Percentiles rank a stretch among this genome's conserved stretches.
These are phyloP conservation scores for Apamea crenata DNA, from an alignment of 2,888 invertebrate species.

Conservation along the genomic window DNA sequence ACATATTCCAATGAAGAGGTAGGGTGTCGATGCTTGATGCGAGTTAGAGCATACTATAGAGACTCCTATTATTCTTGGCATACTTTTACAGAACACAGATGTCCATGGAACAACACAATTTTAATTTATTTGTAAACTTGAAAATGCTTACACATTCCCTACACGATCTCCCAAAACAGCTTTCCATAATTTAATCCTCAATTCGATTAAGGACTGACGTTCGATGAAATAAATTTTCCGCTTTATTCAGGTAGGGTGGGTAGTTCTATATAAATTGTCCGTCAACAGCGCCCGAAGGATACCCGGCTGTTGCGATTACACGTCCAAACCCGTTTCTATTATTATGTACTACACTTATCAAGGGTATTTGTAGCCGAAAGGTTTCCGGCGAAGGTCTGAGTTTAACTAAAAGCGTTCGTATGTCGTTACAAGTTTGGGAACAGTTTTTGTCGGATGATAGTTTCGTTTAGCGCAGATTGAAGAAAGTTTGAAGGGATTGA, in stretches of 20 bases:
- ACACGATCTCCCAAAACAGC: slow-evolving; percentile 12
- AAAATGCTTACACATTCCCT: slow-evolving; percentile 8
- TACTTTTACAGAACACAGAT: neutral
- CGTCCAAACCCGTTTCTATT: slow-evolving; percentile 41
- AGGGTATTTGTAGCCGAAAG: slow-evolving; percentile 41
- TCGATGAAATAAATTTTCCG: slow-evolving; percentile 52
- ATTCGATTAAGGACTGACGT: slow-evolving; percentile 48
- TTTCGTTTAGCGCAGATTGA: slow-evolving; percentile 39
- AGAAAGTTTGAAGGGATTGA: slow-evolving; percentile 25
- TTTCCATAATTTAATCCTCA: slow-evolving; percentile 41
- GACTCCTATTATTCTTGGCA: neutral
- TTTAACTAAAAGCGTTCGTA: slow-evolving; percentile 45
- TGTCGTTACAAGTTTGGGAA: slow-evolving; percentile 44
- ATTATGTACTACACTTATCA: slow-evolving; percentile 44
- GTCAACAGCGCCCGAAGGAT: slow-evolving; percentile 49
- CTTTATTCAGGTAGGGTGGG: slow-evolving; percentile 50
- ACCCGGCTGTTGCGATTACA: slow-evolving; percentile 55
- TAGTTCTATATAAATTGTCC: slow-evolving; percentile 57
- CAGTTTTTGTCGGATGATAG: slow-evolving; percentile 41
- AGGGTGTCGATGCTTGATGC: neutral
- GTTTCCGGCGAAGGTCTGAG: slow-evolving; percentile 25
- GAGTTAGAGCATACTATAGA: neutral
- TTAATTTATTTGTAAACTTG: neutral
- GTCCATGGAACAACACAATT: neutral
- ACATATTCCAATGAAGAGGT: neutral